These are phyloP conservation scores for Cactoblastis cactorum DNA, from an alignment of 2,888 invertebrate species.

Conservation along the genomic window DNA sequence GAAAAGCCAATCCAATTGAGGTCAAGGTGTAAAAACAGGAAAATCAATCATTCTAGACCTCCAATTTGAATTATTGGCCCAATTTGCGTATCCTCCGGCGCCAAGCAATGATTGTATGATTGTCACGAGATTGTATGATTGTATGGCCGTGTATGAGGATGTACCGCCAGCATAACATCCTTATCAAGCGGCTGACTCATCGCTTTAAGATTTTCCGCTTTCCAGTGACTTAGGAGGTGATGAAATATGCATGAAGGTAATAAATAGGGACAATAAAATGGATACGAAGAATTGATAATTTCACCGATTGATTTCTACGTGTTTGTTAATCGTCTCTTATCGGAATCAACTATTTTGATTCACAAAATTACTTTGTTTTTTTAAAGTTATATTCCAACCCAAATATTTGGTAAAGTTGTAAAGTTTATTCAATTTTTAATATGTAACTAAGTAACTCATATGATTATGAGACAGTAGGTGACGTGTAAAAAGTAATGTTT, in stretches of 20 bases:
- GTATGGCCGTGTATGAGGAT: constrained; percentile 13
- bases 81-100: constrained; percentile 9
- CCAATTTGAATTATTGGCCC: background rate
- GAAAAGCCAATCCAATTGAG: no score
- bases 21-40: background rate
- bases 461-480: no score
- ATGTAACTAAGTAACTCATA: background rate
- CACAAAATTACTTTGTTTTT: no score
- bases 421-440: no score
- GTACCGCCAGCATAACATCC: constrained; percentile 16
- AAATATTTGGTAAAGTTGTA: no score
- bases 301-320: background rate
- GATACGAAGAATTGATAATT: background rate
- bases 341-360: no score
- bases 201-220: constrained; percentile 9
- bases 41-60: background rate
- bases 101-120: constrained; percentile 17
- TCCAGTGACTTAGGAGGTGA: constrained; percentile 1
- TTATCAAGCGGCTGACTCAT: constrained; percentile 14
- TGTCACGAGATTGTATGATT: constrained; percentile 17
- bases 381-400: no score
- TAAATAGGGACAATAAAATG: background rate
- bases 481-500: background rate
- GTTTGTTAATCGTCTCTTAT: no score
- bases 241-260: background rate